These are phyloP conservation scores for Narcine bancroftii DNA, from an alignment of 2,113 vertebrate genomes.

Conservation along the genomic window DNA sequence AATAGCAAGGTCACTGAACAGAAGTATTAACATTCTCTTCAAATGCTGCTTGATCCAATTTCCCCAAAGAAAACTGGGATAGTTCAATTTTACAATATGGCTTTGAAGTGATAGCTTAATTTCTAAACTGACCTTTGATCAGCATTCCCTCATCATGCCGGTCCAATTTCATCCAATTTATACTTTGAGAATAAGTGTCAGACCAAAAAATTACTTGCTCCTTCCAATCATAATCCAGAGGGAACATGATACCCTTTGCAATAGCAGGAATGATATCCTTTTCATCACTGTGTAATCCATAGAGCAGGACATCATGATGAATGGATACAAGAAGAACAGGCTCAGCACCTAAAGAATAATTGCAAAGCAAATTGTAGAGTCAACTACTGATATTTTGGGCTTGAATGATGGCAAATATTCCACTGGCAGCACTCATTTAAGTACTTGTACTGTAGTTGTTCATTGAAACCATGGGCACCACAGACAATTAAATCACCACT, in stretches of 20 bases:
- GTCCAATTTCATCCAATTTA: constrained; percentile 66
- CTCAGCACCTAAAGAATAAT: constrained; percentile 54
- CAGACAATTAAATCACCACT: too few species aligned
- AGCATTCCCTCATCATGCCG: constrained; percentile 60
- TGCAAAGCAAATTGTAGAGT: not conserved
- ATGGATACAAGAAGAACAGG: constrained; percentile 67
- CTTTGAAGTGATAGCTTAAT: not conserved
- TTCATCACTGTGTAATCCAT: constrained; percentile 61
- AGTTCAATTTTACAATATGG: not conserved
- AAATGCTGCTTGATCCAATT: not conserved
- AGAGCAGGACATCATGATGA: constrained; percentile 65
- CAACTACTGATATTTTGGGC: not conserved
- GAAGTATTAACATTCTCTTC: not conserved
- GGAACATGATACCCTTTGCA: constrained; percentile 59
- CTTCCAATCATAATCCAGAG: constrained; percentile 70
- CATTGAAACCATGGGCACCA: too few species aligned
- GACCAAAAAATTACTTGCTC: constrained; percentile 76
- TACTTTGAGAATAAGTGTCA: constrained; percentile 70
- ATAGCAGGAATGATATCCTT: constrained; percentile 56
- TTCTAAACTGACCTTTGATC: constrained; percentile 65
- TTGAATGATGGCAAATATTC: too few species aligned
- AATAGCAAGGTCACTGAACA: not conserved
- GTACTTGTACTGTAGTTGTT: too few species aligned
- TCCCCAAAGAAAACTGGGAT: not conserved
- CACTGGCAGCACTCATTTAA: too few species aligned